These are phyloP conservation scores for Euclidia mi DNA, from an alignment of 2,888 invertebrate species.

Conservation along the genomic window DNA sequence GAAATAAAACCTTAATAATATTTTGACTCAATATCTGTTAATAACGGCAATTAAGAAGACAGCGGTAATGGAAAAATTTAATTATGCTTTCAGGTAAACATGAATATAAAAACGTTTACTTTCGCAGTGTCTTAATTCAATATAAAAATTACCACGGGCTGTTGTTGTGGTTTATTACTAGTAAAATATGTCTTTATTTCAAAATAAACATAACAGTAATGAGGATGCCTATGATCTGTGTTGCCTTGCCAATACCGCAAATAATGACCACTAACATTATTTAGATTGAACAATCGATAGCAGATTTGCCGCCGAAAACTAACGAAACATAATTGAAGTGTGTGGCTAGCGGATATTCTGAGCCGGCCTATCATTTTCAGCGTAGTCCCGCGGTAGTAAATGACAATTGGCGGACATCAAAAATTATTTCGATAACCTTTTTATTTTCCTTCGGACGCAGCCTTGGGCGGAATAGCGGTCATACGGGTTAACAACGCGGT, in stretches of 20 bases:
- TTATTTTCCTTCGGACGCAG: constrained; percentile 68
- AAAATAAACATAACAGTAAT: too few species aligned
- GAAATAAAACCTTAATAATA: constrained; percentile 56
- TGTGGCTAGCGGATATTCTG: constrained; percentile 43
- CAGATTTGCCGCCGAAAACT: constrained; percentile 10
- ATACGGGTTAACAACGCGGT: constrained; percentile 70
- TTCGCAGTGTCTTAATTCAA: constrained; percentile 36
- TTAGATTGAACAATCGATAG: constrained; percentile 12
- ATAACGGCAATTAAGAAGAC: constrained; percentile 68
- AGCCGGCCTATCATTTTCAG: constrained; percentile 52
- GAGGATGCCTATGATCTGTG: too few species aligned
- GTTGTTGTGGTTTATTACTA: neutral
- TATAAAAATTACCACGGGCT: constrained; percentile 7
- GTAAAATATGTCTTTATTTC: neutral
- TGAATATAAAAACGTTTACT: constrained; percentile 48
- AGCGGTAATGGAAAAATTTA: constrained; percentile 72
- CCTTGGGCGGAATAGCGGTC: constrained; percentile 71
- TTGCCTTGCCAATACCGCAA: neutral
- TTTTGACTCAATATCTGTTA: constrained; percentile 61
- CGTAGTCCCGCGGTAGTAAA: constrained; percentile 54
- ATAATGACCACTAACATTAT: neutral
- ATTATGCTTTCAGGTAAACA: constrained; percentile 63
- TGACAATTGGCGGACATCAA: constrained; percentile 72
- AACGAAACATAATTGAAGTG: constrained; percentile 55
- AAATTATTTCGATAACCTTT: constrained; percentile 78